Evolutionary conservation across 2,113 vertebrate species (phyloP), one percentile per base, ranked within the genome.

Genomic region (Nibea albiflora): DNA sequence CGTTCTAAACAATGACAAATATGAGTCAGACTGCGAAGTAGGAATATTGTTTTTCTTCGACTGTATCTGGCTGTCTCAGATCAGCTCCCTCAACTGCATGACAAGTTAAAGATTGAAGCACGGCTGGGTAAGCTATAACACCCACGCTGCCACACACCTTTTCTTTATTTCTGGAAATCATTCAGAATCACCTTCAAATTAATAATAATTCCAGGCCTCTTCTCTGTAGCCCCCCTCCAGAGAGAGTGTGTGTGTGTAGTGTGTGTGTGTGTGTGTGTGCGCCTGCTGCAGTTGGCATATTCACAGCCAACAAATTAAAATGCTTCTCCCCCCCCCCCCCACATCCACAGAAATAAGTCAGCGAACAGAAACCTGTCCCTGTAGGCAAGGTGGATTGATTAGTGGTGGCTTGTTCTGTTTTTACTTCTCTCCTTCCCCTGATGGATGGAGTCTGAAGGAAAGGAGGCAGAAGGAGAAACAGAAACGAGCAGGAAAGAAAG

Each of bases 291-390:
- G 72, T 68, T 81, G 76, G 75, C 75, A 78, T 70, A 82, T 80
- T 84, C 68, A 68, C 63, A 42, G 66, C 73, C 79, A 73, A 69
- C 83, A 89, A 85, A 92, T 91, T 85, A 89, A 92, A 92, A 81
- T 11, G 61, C 65, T 53, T 54, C 71, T 66, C 16, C 61, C 2
- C 2, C 2, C 2, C 2, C 12, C 15, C 3, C 12, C 53, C 31
- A 35, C 60, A 74, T 71, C 69, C 4, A 17, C 50, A 71, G 61
- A 80, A 78, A 78, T 64, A 85, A 87, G 80, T 57, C 74, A 56
- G 62, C 65, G 68, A 88, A 80, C 63, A 75, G 70, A 73, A 84
- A 39, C 74, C 47, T 46, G 52, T 84, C 83, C 85, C 88, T 71
- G 78, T 16, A 50, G 85, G 89, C 56, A 11, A 76, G 12, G 56